Conservation (phyloP, 2,797 vertebrate species). For the Danionella dracula region DNA sequence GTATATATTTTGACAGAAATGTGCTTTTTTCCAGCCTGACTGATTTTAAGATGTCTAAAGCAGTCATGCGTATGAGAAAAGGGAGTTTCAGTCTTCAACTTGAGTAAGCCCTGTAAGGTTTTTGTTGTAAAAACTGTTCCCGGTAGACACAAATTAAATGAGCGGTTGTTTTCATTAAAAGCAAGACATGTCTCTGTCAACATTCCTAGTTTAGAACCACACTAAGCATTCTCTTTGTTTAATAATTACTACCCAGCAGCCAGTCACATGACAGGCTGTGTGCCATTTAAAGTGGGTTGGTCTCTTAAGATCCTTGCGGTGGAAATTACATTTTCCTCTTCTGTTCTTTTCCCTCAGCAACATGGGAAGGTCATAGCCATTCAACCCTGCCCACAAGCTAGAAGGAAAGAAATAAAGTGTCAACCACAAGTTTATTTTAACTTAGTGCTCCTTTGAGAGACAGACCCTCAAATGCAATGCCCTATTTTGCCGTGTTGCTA, state of each 20-base stretch:
- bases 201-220: not conserved
- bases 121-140: not conserved
- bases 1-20: slow-evolving; percentile 8
- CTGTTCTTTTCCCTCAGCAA: slow-evolving; percentile 26
- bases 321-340: slow-evolving; percentile 22
- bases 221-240: slow-evolving; percentile 1
- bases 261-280: slow-evolving; percentile 1
- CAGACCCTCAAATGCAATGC: slow-evolving; percentile 23
- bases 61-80: not conserved
- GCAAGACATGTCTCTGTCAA: not conserved
- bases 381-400: slow-evolving; percentile 27
- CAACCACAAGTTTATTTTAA: slow-evolving; percentile 42
- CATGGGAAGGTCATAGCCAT: slow-evolving; percentile 29
- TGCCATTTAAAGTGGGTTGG: slow-evolving; percentile 1
- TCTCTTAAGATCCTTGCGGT: slow-evolving; percentile 1
- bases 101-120: not conserved
- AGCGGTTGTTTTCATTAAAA: not conserved
- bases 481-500: slow-evolving; percentile 28
- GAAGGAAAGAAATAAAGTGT: slow-evolving; percentile 36
- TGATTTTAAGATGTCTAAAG: slow-evolving; percentile 18
- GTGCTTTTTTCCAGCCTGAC: not conserved
- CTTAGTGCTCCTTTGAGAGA: slow-evolving; percentile 34
- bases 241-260: slow-evolving; percentile 3
- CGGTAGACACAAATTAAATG: not conserved
- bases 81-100: not conserved